These are phyloP conservation scores for Spheniscus humboldti DNA, from an alignment of 2,797 vertebrate genomes.

Conservation along the genomic window DNA sequence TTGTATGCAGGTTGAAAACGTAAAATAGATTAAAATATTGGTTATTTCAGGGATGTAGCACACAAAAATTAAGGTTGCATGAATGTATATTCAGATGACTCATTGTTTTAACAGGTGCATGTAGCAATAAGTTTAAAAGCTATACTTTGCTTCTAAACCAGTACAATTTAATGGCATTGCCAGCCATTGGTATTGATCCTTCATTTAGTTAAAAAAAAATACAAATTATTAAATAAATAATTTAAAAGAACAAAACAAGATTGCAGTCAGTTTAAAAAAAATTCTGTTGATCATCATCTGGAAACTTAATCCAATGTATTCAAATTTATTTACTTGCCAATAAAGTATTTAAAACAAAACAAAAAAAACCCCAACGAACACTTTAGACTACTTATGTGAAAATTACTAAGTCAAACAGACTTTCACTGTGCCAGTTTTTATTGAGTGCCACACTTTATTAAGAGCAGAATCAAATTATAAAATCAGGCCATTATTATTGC, in stretches of 20 bases:
- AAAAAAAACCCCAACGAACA: rapidly evolving
- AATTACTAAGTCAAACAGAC: not conserved
- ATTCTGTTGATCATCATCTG: not conserved
- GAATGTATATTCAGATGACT: not conserved
- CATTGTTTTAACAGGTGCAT: slow-evolving; percentile 42
- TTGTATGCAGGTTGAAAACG: not conserved
- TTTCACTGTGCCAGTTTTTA: not conserved
- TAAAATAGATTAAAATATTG: not conserved
- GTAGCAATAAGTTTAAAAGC: not conserved
- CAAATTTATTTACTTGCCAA: not conserved
- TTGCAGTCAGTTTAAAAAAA: not conserved
- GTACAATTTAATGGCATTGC: not conserved
- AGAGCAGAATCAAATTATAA: not conserved
- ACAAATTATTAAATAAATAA: not conserved
- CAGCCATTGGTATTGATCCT: not conserved
- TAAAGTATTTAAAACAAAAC: not conserved
- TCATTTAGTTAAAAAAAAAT: not conserved
- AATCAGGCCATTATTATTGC: not conserved
- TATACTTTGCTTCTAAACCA: not conserved
- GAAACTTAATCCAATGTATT: not conserved
- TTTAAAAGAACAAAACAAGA: not conserved
- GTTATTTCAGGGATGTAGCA: not conserved
- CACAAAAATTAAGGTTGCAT: not conserved
- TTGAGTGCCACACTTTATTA: not conserved
- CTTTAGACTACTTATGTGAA: not conserved